phyloP scores from a whole-genome alignment of 2,113 vertebrate genomes.

The Brachionichthys hirsutus region DNA sequence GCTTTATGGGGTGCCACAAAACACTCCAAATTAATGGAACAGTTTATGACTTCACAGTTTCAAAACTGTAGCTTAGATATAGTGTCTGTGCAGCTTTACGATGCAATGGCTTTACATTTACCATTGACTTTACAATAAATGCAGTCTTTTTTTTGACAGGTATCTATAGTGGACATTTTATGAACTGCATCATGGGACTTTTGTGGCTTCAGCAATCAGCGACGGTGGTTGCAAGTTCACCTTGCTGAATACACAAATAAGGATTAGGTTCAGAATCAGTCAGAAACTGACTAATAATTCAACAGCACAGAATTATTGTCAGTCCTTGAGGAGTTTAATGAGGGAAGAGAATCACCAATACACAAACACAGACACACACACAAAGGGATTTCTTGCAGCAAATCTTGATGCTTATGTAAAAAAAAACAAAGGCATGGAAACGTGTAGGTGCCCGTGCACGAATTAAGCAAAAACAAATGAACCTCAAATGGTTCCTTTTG shows the following conservation, averaged over 20 bases:
- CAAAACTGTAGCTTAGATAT: constrained; percentile 12
- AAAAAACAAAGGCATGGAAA: constrained; percentile 32
- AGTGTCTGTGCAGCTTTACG: constrained; percentile 15
- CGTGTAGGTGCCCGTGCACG: constrained; percentile 50
- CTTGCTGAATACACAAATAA: constrained; percentile 40
- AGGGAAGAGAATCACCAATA: constrained; percentile 40
- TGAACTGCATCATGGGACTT: constrained; percentile 10
- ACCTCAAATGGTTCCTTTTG: constrained; percentile 39
- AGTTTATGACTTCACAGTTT: constrained; percentile 27
- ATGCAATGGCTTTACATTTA: constrained; percentile 16
- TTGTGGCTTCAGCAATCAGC: constrained; percentile 15
- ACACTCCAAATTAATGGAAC: constrained; percentile 9
- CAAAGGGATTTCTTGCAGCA: constrained; percentile 39
- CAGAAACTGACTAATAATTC: constrained; percentile 54
- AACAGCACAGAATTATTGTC: constrained; percentile 43
- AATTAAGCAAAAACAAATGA: constrained; percentile 50
- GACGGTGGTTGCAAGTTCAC: constrained; percentile 32
- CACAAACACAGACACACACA: constrained; percentile 8
- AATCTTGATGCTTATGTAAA: constrained; percentile 36
- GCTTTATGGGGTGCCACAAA: constrained; percentile 22
- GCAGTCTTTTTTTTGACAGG: constrained; percentile 3
- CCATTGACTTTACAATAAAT: not conserved
- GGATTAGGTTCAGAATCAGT: constrained; percentile 39
- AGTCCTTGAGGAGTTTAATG: constrained; percentile 50
- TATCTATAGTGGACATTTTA: constrained; percentile 14